Conservation (phyloP, 1,140 invertebrate genomes). For the Pogonus chalceus region DNA sequence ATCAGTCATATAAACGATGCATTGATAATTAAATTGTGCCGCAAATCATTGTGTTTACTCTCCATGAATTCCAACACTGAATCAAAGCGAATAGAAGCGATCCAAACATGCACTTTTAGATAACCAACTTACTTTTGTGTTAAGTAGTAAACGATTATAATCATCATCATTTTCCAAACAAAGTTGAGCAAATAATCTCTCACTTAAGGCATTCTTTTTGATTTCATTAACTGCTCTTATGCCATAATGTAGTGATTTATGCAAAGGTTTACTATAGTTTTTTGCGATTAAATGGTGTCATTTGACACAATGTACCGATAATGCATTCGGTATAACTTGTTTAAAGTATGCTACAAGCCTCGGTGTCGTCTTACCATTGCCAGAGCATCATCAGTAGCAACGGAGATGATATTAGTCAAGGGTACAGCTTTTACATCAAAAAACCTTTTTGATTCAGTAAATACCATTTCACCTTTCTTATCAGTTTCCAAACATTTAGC, state of each 20-base stretch:
- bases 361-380: conserved; percentile 22
- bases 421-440: conserved; percentile 27
- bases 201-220: conserved; percentile 22
- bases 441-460: conserved; percentile 25
- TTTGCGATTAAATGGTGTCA: conserved; percentile 15
- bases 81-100: conserved; percentile 29
- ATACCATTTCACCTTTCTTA: conserved; percentile 35
- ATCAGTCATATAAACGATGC: conserved; percentile 32
- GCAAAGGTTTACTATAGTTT: conserved; percentile 15
- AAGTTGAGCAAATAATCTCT: conserved; percentile 28
- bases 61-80: conserved; percentile 28
- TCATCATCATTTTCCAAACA: conserved; percentile 28
- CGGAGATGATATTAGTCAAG: conserved; percentile 24
- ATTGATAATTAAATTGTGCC: conserved; percentile 25
- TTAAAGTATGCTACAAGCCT: conserved; percentile 12
- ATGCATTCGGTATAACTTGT: conserved; percentile 14
- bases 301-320: conserved; percentile 15
- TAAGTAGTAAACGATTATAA: conserved; percentile 27
- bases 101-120: conserved; percentile 30
- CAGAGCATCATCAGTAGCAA: conserved; percentile 23
- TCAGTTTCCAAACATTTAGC: conserved; percentile 31
- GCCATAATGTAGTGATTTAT: conserved; percentile 16
- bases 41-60: conserved; percentile 24
- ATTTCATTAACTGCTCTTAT: conserved; percentile 26
- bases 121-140: conserved; percentile 33